Evolutionary conservation across 2,888 invertebrate genomes (phyloP).

Genomic region (Amphipoea lucens): DNA sequence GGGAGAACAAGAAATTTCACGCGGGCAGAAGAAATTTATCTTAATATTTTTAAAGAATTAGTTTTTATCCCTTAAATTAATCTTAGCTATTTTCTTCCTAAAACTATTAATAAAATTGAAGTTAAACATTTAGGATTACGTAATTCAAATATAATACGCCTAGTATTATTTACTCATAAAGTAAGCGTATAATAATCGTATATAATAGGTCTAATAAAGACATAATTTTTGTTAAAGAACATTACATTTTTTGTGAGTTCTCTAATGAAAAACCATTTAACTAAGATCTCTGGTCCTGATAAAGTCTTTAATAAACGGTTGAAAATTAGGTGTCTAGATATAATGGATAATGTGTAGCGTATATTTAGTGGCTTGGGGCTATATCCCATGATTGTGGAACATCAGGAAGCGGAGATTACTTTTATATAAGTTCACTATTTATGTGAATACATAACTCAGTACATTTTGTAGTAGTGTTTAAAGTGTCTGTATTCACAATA

Average conservation of each 20-base stretch:
- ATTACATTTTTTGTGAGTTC: constrained; percentile 73
- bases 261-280: constrained; percentile 69
- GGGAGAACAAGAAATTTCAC: too few relatives aligned
- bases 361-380: constrained; percentile 80
- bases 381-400: constrained; percentile 80
- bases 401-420: constrained; percentile 73
- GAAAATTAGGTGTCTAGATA: constrained; percentile 64
- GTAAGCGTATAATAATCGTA: constrained; percentile 75
- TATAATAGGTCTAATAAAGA: constrained; percentile 83
- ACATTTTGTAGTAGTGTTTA: constrained; percentile 32
- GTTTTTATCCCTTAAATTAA: not conserved
- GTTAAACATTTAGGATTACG: constrained; percentile 18
- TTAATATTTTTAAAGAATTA: not conserved
- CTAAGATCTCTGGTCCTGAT: constrained; percentile 61
- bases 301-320: constrained; percentile 35
- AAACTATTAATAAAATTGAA: constrained; percentile 6
- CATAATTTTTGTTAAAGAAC: constrained; percentile 80
- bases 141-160: constrained; percentile 65
- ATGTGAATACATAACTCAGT: constrained; percentile 46
- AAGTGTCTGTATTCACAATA: constrained; percentile 32
- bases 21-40: not conserved
- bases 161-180: constrained; percentile 66
- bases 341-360: constrained; percentile 70
- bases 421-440: constrained; percentile 57
- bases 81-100: not conserved